Base-by-base conservation (phyloP, 2,888 invertebrate species). In the Ophion obscuratus region DNA sequence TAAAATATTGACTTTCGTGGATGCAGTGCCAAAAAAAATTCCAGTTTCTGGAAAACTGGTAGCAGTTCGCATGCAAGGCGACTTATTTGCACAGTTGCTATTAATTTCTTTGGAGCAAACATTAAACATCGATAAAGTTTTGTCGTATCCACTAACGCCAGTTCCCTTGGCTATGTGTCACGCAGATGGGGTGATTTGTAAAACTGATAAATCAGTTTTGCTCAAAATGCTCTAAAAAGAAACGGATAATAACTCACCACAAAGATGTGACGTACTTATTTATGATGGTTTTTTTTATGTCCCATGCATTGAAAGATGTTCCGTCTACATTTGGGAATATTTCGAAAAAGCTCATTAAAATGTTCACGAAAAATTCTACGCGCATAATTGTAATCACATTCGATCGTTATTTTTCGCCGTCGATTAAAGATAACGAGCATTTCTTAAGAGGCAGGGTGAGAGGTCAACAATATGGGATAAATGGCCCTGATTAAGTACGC, bases 361-460 rank as follows among this genome's bases (percentile, higher is more conserved):
- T 40, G 57, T 14, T 74, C 47, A 73, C 59, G 7, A 57, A 53
- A 53, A 76, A 47, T 64, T 47, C 47, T 53, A 53, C 76, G 64
- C 17, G 20, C 10, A 70, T 76, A 61, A 67, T 81, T 64, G 62
- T 70, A 47, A 76, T 87, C 11, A 64, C 85, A 47, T 88, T 87
- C 71, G 88, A 86, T 68, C 79, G 57, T 10, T 86, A 84, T 67
- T 84, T 76, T 40, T 40, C 71, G 11, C 88, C 88, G 2, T 87
- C 88, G 2, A 88, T 89, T 0, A 83, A 85, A 77, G 86, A 88
- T 79, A 64, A 71, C 40, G 88, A 88, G 66, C 85, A 76, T n/a
- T 24, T 14, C 27, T 36, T 76, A n/a, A 76, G 64, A 76, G 64
- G 64, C 53, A 62, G 27, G 64, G n/a, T 76, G 10, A 64, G 11